phyloP scores from a whole-genome alignment of 2,797 vertebrate genomes.

The Potorous gilbertii region DNA sequence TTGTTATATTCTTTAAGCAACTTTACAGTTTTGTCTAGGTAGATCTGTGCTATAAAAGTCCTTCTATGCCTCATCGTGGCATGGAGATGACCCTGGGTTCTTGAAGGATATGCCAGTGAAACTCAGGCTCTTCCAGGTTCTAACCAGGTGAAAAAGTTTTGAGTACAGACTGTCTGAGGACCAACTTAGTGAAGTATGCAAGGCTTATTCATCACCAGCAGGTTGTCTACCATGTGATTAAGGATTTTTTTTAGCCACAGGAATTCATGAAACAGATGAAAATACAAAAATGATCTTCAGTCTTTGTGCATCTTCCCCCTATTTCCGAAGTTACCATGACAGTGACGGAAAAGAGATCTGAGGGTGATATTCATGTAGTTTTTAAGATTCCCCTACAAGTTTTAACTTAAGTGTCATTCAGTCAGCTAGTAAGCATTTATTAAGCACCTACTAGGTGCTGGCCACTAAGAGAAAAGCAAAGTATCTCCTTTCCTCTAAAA shows the following conservation, averaged over 20 bases:
- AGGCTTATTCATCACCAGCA: neutral
- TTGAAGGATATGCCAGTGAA: neutral
- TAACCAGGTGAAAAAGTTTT: neutral
- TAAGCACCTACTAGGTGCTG: neutral
- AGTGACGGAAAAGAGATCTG: neutral
- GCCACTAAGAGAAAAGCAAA: neutral
- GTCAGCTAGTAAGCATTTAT: neutral
- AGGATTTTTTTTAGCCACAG: neutral
- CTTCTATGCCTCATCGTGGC: neutral
- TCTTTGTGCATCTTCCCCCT: neutral
- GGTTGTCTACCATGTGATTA: neutral
- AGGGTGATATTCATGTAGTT: neutral
- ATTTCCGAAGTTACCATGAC: neutral
- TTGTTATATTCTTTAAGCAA: neutral
- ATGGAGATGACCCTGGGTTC: neutral
- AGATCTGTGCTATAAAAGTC: neutral
- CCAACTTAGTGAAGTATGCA: neutral
- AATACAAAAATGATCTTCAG: neutral
- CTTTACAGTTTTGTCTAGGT: conserved; percentile 3
- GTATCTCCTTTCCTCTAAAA: neutral
- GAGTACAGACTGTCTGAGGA: neutral
- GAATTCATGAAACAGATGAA: neutral
- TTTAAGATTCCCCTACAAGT: neutral
- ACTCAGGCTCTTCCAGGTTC: neutral
- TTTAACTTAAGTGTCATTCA: neutral